Base-by-base conservation (phyloP, 2,888 invertebrate species). In the Agrilus cyanescens region DNA sequence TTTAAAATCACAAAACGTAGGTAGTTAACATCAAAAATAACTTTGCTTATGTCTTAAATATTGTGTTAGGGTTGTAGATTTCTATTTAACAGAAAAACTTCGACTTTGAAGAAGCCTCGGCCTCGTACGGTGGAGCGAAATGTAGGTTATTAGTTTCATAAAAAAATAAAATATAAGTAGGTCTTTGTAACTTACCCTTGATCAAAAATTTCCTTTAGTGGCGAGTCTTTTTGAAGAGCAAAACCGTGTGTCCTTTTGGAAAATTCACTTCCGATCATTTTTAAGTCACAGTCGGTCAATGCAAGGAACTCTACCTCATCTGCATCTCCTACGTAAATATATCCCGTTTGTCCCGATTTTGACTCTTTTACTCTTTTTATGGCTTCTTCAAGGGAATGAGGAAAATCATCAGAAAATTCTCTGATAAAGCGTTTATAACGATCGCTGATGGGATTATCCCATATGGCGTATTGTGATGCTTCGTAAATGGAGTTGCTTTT, bases 371-470 rank as follows among this genome's bases (percentile, higher is more conserved):
- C 86, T 44, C 83, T 73, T 7, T 74, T 71, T 0, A 95, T 68
- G 0, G 94, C 96, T 50, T 85, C 86, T 0, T 85, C 81, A 32
- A 87, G 74, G 3, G 77, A 76, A 29, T 76, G 72, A 0, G 96
- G 96, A 10, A 96, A 86, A 53, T 82, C 81, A 49, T 66, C 66
- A 91, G 96, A 96, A 0, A 90, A 89, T 62, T 94, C 89, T 88
- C 95, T 95, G 85, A 98, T 94, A 68, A 96, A 97, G 32, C 94
- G 95, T 65, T 93, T 97, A 60, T 93, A 96, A 67, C 2, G 4
- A 2, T 97, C 95, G 57, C 93, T 93, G 0, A 97, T 93, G 0
- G 97, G 97, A 63, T 97, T 97, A 63, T 97, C 96, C 96, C 96
- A 97, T 0, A 97, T 96, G 0, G 97, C 96, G 12, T 96, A 67